phyloP scores from a whole-genome alignment of 2,797 vertebrate species.

The Varecia variegata region DNA sequence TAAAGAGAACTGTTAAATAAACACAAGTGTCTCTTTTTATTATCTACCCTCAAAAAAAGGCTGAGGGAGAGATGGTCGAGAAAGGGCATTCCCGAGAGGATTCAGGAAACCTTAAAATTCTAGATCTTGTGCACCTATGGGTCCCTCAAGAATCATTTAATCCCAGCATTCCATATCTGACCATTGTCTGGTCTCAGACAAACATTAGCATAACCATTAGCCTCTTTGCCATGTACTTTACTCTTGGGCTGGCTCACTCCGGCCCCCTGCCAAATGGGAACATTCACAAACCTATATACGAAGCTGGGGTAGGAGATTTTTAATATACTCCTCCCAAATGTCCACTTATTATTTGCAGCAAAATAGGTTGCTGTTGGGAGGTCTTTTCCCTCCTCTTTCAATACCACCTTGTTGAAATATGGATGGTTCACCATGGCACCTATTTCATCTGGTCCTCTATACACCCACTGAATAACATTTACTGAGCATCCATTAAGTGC shows the following conservation, averaged over 20 bases:
- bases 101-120: neutral
- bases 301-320: slow-evolving; percentile 24
- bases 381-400: neutral
- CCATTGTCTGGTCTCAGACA: slow-evolving; percentile 53
- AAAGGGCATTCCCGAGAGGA: neutral
- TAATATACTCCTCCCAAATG: neutral
- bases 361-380: neutral
- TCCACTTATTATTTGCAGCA: neutral
- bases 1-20: neutral
- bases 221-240: slow-evolving; percentile 44
- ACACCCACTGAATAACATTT: neutral
- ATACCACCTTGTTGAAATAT: neutral
- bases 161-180: neutral
- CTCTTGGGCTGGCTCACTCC: slow-evolving; percentile 18
- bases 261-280: slow-evolving; percentile 27
- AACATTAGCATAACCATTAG: slow-evolving; percentile 49
- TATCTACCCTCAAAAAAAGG: neutral
- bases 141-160: slow-evolving; percentile 20
- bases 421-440: neutral
- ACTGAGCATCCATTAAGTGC: neutral
- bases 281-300: slow-evolving; percentile 38
- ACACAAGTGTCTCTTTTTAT: neutral
- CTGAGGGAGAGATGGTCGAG: neutral
- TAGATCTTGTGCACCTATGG: neutral
- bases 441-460: slow-evolving; percentile 25